These are phyloP conservation scores for Proales similis DNA, from an alignment of 1,140 invertebrate species.

Conservation along the genomic window DNA sequence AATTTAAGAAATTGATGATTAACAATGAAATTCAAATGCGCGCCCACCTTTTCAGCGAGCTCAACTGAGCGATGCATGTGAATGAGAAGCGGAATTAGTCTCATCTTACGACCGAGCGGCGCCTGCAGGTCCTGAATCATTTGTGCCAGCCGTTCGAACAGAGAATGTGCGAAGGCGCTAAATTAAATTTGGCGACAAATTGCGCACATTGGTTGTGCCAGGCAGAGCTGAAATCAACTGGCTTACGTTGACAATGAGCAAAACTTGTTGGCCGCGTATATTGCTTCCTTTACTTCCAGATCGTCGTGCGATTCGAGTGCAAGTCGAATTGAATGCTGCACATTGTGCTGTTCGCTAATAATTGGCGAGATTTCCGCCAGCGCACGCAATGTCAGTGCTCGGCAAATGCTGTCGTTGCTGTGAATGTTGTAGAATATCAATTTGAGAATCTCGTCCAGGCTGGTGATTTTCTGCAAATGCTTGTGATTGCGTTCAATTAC, in stretches of 20 bases:
- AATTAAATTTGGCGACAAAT: background rate
- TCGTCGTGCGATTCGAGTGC: slow-evolving; percentile 25
- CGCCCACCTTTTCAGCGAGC: no score
- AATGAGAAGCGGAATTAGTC: slow-evolving; percentile 17
- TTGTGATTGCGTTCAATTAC: slow-evolving; percentile 34
- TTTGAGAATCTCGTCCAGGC: slow-evolving; percentile 24
- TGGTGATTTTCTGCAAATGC: slow-evolving; percentile 24
- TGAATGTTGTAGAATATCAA: slow-evolving; percentile 34
- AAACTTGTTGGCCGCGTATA: slow-evolving; percentile 36
- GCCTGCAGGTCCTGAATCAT: slow-evolving; percentile 30
- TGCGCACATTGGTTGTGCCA: background rate
- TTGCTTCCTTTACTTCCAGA: slow-evolving; percentile 27
- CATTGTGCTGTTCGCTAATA: slow-evolving; percentile 33
- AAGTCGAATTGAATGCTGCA: slow-evolving; percentile 24
- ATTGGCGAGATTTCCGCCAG: slow-evolving; percentile 29
- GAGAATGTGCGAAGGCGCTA: slow-evolving; percentile 15
- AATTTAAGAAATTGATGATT: no score
- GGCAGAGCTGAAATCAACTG: no score
- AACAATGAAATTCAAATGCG: no score
- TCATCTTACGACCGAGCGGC: slow-evolving; percentile 33
- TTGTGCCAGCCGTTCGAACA: slow-evolving; percentile 13
- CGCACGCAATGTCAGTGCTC: slow-evolving; percentile 16
- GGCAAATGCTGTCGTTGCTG: slow-evolving; percentile 26
- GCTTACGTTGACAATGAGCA: slow-evolving; percentile 23
- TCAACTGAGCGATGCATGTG: slow-evolving; percentile 26